Percentiles rank a stretch among this genome's conserved stretches.
Evolutionary conservation across 2,797 vertebrate genomes (phyloP).

Genomic region (Leuciscus waleckii): DNA sequence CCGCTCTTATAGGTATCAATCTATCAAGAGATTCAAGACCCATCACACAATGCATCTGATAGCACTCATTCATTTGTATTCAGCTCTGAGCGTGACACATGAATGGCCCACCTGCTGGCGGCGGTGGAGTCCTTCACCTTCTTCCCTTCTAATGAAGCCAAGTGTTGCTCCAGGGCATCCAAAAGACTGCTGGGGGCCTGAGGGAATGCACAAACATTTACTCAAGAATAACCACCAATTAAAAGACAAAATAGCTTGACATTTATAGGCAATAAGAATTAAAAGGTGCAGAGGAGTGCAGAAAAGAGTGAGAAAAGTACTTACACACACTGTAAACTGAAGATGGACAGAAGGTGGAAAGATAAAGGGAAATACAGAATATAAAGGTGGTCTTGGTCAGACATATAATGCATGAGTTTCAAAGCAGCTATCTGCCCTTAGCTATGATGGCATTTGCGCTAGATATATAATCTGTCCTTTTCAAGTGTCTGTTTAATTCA

Average conservation of each 20-base stretch:
- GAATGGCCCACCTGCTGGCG: conserved; percentile 89
- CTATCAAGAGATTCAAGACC: neutral
- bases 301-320: conserved; percentile 79
- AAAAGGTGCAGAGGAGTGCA: conserved; percentile 62
- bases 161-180: conserved; percentile 98
- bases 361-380: conserved; percentile 86
- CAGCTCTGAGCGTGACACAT: neutral
- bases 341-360: conserved; percentile 76
- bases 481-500: neutral
- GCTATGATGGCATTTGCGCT: neutral
- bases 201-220: conserved; percentile 54
- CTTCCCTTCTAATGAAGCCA: conserved; percentile 98
- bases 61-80: conserved; percentile 4
- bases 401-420: conserved; percentile 57
- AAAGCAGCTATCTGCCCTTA: conserved; percentile 36
- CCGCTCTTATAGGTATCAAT: neutral
- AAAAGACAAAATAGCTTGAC: conserved; percentile 64
- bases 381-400: conserved; percentile 87
- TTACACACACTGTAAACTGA: conserved; percentile 91
- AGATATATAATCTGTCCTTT: neutral
- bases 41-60: neutral
- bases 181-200: conserved; percentile 99
- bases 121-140: conserved; percentile 99
- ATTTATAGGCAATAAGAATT: conserved; percentile 73
- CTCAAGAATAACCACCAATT: conserved; percentile 19